Conservation (phyloP, 2,113 vertebrate species). For the Forbesichthys papilliferus region DNA sequence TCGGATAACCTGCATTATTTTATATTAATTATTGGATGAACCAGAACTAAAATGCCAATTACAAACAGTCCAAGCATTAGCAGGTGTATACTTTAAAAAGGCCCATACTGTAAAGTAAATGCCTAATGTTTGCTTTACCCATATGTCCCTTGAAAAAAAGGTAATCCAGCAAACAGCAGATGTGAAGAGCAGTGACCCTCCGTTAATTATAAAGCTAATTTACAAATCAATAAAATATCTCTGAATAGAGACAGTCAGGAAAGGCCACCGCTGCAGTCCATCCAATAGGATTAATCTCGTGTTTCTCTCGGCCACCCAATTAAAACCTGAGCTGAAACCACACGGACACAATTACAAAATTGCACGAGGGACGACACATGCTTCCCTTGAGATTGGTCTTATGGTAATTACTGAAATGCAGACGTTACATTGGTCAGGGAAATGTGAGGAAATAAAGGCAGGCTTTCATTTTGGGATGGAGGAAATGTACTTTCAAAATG, state of each 20-base stretch:
- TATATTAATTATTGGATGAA: slow-evolving; percentile 21
- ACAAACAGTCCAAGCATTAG: slow-evolving; percentile 5
- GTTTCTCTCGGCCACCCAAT: slow-evolving; percentile 51
- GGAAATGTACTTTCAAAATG: slow-evolving; percentile 4
- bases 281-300: slow-evolving; percentile 56
- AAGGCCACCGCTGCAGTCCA: slow-evolving; percentile 46
- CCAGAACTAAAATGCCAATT: slow-evolving; percentile 17
- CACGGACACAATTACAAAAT: slow-evolving; percentile 43
- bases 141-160: not conserved
- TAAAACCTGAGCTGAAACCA: slow-evolving; percentile 48
- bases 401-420: slow-evolving; percentile 43
- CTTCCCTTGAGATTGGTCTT: slow-evolving; percentile 43
- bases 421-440: slow-evolving; percentile 7
- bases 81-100: too few species aligned
- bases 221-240: slow-evolving; percentile 63
- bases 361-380: slow-evolving; percentile 24
- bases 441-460: not conserved
- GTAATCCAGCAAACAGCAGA: not conserved
- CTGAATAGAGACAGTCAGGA: slow-evolving; percentile 53
- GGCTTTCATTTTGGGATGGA: slow-evolving; percentile 9
- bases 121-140: too few species aligned
- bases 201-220: slow-evolving; percentile 66
- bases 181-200: slow-evolving; percentile 26
- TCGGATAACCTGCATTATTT: slow-evolving; percentile 13
- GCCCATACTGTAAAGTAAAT: too few species aligned